These are phyloP conservation scores for Tridacna crocea DNA, from an alignment of 2,888 invertebrate genomes.

Conservation along the genomic window DNA sequence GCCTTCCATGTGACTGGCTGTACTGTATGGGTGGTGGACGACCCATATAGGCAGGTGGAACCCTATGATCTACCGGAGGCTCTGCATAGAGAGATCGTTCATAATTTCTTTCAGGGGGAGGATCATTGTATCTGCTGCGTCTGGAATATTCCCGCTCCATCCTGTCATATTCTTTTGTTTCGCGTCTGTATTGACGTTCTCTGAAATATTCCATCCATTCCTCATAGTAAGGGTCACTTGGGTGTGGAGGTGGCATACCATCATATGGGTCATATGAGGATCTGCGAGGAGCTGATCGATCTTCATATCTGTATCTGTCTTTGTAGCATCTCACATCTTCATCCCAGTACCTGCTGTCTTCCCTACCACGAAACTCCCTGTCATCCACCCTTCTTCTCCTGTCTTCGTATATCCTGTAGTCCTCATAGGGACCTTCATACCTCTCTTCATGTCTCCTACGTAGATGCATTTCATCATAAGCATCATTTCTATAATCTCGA, in stretches of 20 bases:
- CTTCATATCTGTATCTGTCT: background rate
- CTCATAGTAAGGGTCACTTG: constrained; percentile 25
- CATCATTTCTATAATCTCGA: too few species aligned
- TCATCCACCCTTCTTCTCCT: background rate
- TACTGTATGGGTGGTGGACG: background rate
- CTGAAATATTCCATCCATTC: constrained; percentile 22
- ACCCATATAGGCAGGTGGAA: background rate
- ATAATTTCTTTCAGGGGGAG: background rate
- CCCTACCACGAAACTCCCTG: background rate
- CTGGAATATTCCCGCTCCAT: background rate
- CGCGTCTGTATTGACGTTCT: background rate
- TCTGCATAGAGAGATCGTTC: background rate
- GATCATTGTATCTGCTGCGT: background rate
- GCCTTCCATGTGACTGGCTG: background rate
- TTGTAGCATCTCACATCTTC: background rate
- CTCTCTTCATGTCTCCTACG: background rate
- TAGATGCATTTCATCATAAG: background rate
- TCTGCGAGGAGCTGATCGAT: background rate
- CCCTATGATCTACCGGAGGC: background rate
- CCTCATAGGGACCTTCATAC: constrained; percentile 8
- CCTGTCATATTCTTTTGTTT: background rate
- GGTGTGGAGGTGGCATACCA: constrained; percentile 8
- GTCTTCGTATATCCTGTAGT: background rate
- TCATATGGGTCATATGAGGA: background rate
- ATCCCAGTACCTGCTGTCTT: background rate